Base-by-base conservation (phyloP, 2,797 vertebrate genomes). In the Coracias cyanogaster region DNA sequence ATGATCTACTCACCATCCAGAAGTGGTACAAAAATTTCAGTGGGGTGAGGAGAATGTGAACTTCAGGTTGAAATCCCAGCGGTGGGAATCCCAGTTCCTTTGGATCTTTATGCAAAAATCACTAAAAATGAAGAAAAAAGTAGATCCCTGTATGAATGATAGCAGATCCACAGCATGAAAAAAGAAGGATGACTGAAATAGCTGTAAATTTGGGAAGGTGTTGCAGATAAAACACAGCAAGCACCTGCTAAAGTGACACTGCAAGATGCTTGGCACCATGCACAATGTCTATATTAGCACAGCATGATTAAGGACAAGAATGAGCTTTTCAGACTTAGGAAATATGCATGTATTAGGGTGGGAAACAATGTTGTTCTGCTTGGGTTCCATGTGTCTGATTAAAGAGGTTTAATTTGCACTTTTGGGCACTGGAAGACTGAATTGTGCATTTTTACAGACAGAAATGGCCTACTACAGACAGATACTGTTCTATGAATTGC, bases 331-430 rank as follows among this genome's bases (percentile, higher is more conserved):
- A 18, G 51, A 15, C 29, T 54, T 33, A 31, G 25, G 67, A 93
- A 64, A 58, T 12, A 24, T 9, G 4, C 3, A 0, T 5, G 6
- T 72, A 54, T 51, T 12, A 12, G 9, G 43, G 22, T n/a, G 19
- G 15, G 72, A n/a, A 29, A 60, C 7, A 25, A 55, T 58, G 24
- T 21, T 25, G 6, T 52, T 57, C 55, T 83, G 28, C 22, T 31
- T 28, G 37, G 5, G 3, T 48, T 89, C 52, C 16, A 35, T 45
- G 33, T 3, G 33, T 5, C 7, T 41, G 24, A 18, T 46, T 49
- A 58, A 78, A 69, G 24, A 48, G 26, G 15, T 22, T 70, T 35
- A 29, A 54, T 52, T 16, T 54, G 9, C 5, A 72, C 6, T 16
- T 69, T 13, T 52, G 24, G 19, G 18, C 14, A 35, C 29, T 48